These are phyloP conservation scores for Leucophenga varia DNA, from an alignment of 1,140 invertebrate genomes.

Conservation along the genomic window DNA sequence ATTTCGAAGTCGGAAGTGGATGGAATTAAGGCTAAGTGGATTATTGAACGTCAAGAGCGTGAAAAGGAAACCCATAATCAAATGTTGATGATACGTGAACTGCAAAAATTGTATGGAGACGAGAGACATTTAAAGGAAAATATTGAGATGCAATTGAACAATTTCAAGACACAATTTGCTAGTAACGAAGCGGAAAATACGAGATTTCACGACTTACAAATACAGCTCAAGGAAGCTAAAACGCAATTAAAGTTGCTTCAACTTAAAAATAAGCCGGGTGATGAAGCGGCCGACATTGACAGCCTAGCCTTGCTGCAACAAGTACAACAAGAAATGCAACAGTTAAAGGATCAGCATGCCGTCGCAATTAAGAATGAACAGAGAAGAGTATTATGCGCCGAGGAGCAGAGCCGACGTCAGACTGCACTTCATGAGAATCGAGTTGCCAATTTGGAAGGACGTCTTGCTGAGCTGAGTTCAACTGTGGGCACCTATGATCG, in stretches of 20 bases:
- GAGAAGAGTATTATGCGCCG: slow-evolving; percentile 61
- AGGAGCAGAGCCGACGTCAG: slow-evolving; percentile 67
- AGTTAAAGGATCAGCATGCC: slow-evolving; percentile 71
- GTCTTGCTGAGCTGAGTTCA: slow-evolving; percentile 76
- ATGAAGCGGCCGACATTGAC: slow-evolving; percentile 26
- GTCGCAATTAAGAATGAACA: slow-evolving; percentile 61
- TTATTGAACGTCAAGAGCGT: slow-evolving; percentile 73
- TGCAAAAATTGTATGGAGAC: slow-evolving; percentile 66
- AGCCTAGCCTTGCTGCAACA: slow-evolving; percentile 64
- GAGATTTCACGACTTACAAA: slow-evolving; percentile 59
- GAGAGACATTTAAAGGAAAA: slow-evolving; percentile 66
- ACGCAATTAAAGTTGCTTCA: slow-evolving; percentile 65
- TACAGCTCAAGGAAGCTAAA: slow-evolving; percentile 67
- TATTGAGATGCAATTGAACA: slow-evolving; percentile 62
- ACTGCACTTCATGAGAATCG: slow-evolving; percentile 72
- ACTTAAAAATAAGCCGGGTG: slow-evolving; percentile 21
- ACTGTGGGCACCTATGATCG: slow-evolving; percentile 79
- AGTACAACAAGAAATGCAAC: slow-evolving; percentile 70
- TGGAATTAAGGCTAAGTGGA: slow-evolving; percentile 71
- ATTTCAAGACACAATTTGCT: slow-evolving; percentile 58
- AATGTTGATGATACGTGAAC: slow-evolving; percentile 67
- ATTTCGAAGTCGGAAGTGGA: slow-evolving; percentile 64
- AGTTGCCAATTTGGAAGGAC: slow-evolving; percentile 74
- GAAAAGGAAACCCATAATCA: slow-evolving; percentile 78
- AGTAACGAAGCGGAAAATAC: slow-evolving; percentile 40